Evolutionary conservation across 2,797 vertebrate genomes (phyloP).

Genomic region (Gobionotothen gibberifrons): DNA sequence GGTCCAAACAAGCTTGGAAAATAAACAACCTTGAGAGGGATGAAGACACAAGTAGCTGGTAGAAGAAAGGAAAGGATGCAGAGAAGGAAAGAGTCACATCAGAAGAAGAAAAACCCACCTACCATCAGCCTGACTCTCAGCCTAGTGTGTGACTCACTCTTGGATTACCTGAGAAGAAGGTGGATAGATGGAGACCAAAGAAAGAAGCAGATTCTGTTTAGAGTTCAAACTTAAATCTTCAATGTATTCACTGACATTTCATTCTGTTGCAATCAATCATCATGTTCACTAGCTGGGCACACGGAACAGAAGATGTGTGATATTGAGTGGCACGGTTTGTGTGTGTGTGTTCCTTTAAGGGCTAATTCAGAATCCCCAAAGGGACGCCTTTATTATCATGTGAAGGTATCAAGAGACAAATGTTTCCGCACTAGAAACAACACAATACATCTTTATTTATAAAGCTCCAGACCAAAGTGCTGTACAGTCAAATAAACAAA

Average conservation of each 20-base stretch:
- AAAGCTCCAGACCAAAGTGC: too few species aligned
- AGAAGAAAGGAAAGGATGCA: constrained; percentile 5
- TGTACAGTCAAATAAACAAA: too few species aligned
- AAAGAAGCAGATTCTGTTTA: constrained; percentile 25
- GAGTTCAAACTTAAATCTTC: constrained; percentile 1
- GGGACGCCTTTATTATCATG: constrained; percentile 19
- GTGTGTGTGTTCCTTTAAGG: constrained; percentile 32
- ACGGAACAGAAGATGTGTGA: neutral
- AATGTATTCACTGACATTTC: neutral
- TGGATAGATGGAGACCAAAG: constrained; percentile 13
- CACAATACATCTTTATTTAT: neutral
- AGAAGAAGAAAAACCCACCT: constrained; percentile 63
- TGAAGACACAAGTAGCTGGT: neutral
- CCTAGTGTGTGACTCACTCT: constrained; percentile 53
- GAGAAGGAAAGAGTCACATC: constrained; percentile 11
- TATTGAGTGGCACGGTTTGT: constrained; percentile 17
- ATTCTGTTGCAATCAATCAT: constrained; percentile 29
- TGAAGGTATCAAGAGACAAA: constrained; percentile 33
- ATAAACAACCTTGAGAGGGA: neutral
- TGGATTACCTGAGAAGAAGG: constrained; percentile 62
- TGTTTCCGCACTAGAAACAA: constrained; percentile 41
- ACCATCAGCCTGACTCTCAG: constrained; percentile 77
- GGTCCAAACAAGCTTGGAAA: constrained; percentile 13
- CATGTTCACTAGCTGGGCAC: neutral
- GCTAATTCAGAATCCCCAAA: constrained; percentile 58